phyloP scores from a whole-genome alignment of 2,113 vertebrate genomes.

The Pteronura brasiliensis region DNA sequence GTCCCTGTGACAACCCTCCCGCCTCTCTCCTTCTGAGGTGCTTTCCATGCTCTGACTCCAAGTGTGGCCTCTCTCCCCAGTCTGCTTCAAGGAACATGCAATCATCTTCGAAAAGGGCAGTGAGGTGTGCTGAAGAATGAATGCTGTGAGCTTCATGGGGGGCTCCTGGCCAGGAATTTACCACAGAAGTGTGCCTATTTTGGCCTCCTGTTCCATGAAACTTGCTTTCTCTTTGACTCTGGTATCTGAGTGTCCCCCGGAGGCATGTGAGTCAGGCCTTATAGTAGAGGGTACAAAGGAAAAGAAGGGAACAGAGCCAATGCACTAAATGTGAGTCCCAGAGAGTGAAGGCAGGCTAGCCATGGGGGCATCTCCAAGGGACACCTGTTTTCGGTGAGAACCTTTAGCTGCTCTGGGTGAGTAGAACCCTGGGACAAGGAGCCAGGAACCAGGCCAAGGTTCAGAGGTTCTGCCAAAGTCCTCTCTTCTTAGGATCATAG shows the following conservation, averaged over 20 bases:
- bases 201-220: neutral
- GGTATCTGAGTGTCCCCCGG: too few species aligned
- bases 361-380: neutral
- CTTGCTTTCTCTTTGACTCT: neutral
- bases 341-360: neutral
- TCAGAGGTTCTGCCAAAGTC: neutral
- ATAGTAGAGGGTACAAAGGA: neutral
- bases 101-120: neutral
- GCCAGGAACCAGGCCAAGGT: neutral
- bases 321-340: neutral
- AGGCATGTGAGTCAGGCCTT: neutral
- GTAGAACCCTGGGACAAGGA: neutral
- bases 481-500: neutral
- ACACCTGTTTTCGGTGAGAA: neutral
- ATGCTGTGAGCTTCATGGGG: neutral
- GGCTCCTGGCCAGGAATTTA: neutral
- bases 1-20: too few species aligned
- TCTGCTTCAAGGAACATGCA: neutral
- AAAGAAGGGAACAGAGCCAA: neutral
- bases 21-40: neutral
- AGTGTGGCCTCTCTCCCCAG: neutral
- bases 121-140: neutral
- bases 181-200: neutral
- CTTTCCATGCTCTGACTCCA: neutral
- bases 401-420: neutral